Percentiles rank a stretch among this genome's conserved stretches.
Conservation (phyloP, 2,888 invertebrate genomes). For the Agonopterix arenella region DNA sequence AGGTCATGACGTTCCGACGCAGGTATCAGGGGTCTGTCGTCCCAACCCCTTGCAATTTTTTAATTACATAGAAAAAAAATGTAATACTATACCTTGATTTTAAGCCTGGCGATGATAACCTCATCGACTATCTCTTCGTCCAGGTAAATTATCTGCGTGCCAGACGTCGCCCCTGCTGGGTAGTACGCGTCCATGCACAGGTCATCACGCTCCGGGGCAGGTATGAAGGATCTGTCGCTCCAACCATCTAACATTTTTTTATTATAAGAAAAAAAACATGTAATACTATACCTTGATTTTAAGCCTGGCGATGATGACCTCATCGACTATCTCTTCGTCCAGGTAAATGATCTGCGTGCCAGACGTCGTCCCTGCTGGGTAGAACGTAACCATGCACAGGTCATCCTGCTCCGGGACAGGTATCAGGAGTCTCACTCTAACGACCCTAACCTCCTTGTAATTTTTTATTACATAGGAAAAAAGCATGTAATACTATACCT, state of each 20-base stretch:
- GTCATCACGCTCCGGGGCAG: constrained; percentile 44
- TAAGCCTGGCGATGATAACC: constrained; percentile 57
- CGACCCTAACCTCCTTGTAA: constrained; percentile 18
- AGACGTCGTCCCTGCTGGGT: constrained; percentile 68
- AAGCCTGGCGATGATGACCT: constrained; percentile 56
- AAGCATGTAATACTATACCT: constrained; percentile 28
- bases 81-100: constrained; percentile 49
- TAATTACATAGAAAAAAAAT: too few relatives aligned
- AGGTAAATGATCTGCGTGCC: constrained; percentile 76
- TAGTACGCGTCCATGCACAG: constrained; percentile 51
- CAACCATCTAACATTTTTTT: constrained; percentile 21
- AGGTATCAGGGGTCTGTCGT: constrained; percentile 40
- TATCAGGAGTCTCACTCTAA: constrained; percentile 13
- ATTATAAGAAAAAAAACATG: too few relatives aligned
- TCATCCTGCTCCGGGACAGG: constrained; percentile 48
- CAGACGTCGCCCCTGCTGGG: constrained; percentile 73
- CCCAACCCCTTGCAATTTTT: too few relatives aligned
- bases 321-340: constrained; percentile 61
- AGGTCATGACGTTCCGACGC: constrained; percentile 45
- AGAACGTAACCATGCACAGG: constrained; percentile 50
- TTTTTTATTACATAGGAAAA: too few relatives aligned
- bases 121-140: constrained; percentile 62
- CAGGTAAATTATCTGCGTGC: constrained; percentile 74
- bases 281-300: constrained; percentile 54
- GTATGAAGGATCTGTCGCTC: too few relatives aligned